Percentiles rank a stretch among this genome's conserved stretches.
These are phyloP conservation scores for Upupa epops DNA, from an alignment of 2,113 vertebrate species.

Conservation along the genomic window DNA sequence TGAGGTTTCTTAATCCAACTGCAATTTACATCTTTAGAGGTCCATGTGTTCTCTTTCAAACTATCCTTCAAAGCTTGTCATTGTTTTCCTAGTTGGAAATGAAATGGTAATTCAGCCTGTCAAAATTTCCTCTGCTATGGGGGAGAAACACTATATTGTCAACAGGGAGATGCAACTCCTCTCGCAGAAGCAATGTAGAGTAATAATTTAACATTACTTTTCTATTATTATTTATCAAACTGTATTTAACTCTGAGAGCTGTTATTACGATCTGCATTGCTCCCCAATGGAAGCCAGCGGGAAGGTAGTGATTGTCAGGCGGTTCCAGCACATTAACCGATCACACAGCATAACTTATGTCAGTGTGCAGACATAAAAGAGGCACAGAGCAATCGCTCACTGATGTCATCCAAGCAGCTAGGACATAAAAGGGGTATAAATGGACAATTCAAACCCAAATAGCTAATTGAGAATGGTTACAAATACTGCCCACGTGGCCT, in stretches of 20 bases:
- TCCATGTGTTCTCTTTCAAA: slow-evolving; percentile 35
- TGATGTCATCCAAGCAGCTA: slow-evolving; percentile 19
- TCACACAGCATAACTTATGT: slow-evolving; percentile 33
- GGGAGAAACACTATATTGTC: background rate
- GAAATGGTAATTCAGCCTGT: slow-evolving; percentile 27
- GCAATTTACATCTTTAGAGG: slow-evolving; percentile 23
- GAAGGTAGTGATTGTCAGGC: slow-evolving; percentile 5
- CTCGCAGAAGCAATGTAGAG: slow-evolving; percentile 48
- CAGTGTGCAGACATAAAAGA: slow-evolving; percentile 18
- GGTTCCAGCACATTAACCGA: slow-evolving; percentile 53
- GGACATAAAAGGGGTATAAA: slow-evolving; percentile 60
- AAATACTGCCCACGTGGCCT: background rate
- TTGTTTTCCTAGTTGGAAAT: slow-evolving; percentile 7
- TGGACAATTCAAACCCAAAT: slow-evolving; percentile 55
- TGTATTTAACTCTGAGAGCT: slow-evolving; percentile 64
- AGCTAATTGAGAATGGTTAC: slow-evolving; percentile 49
- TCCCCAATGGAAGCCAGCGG: slow-evolving; percentile 46
- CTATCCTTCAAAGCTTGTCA: slow-evolving; percentile 22
- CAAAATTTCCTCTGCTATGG: background rate
- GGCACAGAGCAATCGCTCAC: slow-evolving; percentile 30
- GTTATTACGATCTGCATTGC: slow-evolving; percentile 21
- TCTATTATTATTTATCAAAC: slow-evolving; percentile 71
- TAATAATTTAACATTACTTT: slow-evolving; percentile 45
- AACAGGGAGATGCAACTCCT: background rate
- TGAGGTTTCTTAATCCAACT: background rate